Base-by-base conservation (phyloP, 2,797 vertebrate genomes). In the Steatocranus sp. region DNA sequence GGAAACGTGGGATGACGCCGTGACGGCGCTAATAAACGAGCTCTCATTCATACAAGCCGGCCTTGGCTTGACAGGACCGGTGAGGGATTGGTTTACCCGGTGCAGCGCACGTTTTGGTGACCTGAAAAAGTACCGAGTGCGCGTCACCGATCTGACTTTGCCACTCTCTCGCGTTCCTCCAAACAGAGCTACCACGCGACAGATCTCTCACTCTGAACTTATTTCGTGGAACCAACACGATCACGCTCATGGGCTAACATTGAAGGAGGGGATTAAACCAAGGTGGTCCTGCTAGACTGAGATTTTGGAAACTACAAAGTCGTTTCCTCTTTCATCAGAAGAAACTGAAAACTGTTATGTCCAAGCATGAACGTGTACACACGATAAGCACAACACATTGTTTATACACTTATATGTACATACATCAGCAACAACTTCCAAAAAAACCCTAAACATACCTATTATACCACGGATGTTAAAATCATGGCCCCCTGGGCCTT, bases 191-290 rank as follows among this genome's bases (percentile, higher is more conserved):
- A 15, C 2, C 8, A 6, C 1, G 7, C 3, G 9, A 12, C 11
- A 1, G 91, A 93, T 8, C 73, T 86, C 78, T 88, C 91, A 91
- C 93, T 94, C 93, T 77, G 51, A 54, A 3, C 3, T 14, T 5
- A 12, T 80, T 88, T 36, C 20, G 1, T 7, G 41, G 17, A 14
- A n/a, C 25, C 75, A 43, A 25, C 50, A 18, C 49, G 15, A 38
- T 53, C 20, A 1, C 4, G 15, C 27, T 46, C 23, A 70, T 17
- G 38, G 66, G 66, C 38, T 70, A 46, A 18, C 66, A 7, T 27
- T 18, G 1, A 30, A 73, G 4, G 17, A n/a, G 17, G 63, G 23
- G 63, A 25, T 68, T 68, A 68, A 68, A 41, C 63, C 8, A 25
- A 17, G 63, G 14, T 27, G 58, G 56, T 61, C 30, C 58, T 61